A percentile compares a stretch with the other conserved stretches of the same genome.
phyloP scores from a whole-genome alignment of 1,140 invertebrate species.

The Drosophila eugracilis region DNA sequence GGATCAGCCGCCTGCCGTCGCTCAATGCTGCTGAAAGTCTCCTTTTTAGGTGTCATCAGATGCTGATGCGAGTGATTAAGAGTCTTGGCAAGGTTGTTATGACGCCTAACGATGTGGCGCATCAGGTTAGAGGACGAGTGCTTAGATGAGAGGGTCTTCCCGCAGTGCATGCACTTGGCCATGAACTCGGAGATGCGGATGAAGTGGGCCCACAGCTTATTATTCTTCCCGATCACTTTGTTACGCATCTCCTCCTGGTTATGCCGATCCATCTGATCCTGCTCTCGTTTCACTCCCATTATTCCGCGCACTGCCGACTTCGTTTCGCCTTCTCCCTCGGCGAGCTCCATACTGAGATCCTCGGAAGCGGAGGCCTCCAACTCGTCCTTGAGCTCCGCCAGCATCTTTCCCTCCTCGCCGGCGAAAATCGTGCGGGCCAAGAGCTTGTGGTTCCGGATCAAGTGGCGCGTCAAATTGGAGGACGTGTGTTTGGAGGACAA shows the following conservation, averaged over 20 bases:
- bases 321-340: conserved; percentile 59
- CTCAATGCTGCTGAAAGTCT: conserved; percentile 24
- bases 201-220: conserved; percentile 76
- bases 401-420: conserved; percentile 71
- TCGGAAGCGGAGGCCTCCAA: conserved; percentile 58
- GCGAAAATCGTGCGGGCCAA: conserved; percentile 62
- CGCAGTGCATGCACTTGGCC: conserved; percentile 74
- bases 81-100: conserved; percentile 68
- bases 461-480: conserved; percentile 72
- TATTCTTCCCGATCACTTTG: conserved; percentile 73
- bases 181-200: conserved; percentile 70
- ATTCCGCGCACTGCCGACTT: conserved; percentile 67
- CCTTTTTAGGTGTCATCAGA: conserved; percentile 60
- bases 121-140: conserved; percentile 75
- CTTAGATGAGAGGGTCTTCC: conserved; percentile 72
- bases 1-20: conserved; percentile 57
- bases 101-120: conserved; percentile 68
- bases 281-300: conserved; percentile 37
- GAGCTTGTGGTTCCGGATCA: conserved; percentile 69
- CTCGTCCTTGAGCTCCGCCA: conserved; percentile 64
- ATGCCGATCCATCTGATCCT: conserved; percentile 45
- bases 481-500: conserved; percentile 75
- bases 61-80: conserved; percentile 65
- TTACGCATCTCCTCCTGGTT: conserved; percentile 47
- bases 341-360: conserved; percentile 49